Evolutionary conservation across 2,888 invertebrate genomes (phyloP).

Genomic region (Aphidoletes aphidimyza): DNA sequence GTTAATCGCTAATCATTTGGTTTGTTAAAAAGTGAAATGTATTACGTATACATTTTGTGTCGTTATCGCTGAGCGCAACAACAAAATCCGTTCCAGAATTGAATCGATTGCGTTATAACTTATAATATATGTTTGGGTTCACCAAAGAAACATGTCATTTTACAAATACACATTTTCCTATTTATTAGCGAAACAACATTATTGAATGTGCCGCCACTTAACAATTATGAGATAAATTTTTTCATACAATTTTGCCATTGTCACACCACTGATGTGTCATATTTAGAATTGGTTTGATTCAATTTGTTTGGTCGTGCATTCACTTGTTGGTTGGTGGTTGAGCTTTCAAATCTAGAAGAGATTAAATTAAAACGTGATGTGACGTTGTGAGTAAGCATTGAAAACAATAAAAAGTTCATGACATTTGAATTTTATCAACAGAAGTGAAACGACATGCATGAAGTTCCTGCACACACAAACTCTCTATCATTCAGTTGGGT

Average conservation of each 20-base stretch:
- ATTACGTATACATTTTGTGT: too few relatives aligned
- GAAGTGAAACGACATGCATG: background rate
- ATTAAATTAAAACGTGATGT: background rate
- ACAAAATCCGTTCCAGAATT: background rate
- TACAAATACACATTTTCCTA: too few relatives aligned
- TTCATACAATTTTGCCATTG: too few relatives aligned
- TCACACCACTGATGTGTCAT: too few relatives aligned
- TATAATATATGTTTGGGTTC: background rate
- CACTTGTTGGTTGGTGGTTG: too few relatives aligned
- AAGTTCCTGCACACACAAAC: background rate
- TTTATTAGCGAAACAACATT: too few relatives aligned
- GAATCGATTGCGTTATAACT: background rate
- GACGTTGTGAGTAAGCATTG: background rate
- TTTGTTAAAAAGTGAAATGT: background rate
- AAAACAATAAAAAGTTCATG: slow-evolving; percentile 1
- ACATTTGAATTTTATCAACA: slow-evolving; percentile 4
- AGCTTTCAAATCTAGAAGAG: too few relatives aligned
- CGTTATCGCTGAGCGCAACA: background rate
- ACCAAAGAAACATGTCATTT: too few relatives aligned
- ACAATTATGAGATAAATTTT: too few relatives aligned
- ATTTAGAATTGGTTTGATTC: too few relatives aligned
- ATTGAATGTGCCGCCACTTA: too few relatives aligned
- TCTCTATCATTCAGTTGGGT: background rate
- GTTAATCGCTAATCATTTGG: background rate
- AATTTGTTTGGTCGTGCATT: too few relatives aligned